These are phyloP conservation scores for Holacanthus passer DNA, from an alignment of 2,113 vertebrate genomes.

Conservation along the genomic window DNA sequence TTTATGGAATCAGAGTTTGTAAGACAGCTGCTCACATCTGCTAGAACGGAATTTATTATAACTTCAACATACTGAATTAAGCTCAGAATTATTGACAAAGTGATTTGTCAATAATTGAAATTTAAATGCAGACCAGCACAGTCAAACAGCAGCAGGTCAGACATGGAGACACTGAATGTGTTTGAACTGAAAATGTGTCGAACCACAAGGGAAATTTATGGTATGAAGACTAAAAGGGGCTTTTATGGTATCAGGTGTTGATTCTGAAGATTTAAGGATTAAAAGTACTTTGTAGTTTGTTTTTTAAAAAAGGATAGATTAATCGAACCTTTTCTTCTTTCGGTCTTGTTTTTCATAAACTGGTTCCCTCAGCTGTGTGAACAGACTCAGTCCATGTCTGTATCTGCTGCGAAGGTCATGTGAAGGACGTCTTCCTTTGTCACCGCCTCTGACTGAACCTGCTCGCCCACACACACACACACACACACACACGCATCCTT, in stretches of 20 bases:
- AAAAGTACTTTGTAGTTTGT: neutral
- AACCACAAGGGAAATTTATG: slow-evolving; percentile 11
- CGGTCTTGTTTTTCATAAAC: neutral
- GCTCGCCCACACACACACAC: slow-evolving; percentile 19
- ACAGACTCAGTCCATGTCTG: neutral
- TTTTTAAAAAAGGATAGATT: neutral
- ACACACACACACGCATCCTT: neutral
- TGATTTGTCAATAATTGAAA: too few relatives aligned
- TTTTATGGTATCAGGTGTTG: slow-evolving; percentile 34
- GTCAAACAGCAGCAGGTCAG: neutral
- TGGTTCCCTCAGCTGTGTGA: neutral
- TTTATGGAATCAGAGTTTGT: too few relatives aligned
- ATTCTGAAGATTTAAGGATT: slow-evolving; percentile 8
- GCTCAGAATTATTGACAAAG: neutral
- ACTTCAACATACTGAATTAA: neutral
- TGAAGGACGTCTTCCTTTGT: slow-evolving; percentile 59
- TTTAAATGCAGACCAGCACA: neutral
- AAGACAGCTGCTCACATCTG: too few relatives aligned
- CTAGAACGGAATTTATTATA: neutral
- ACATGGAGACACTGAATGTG: neutral
- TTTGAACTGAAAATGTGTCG: slow-evolving; percentile 10
- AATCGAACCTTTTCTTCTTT: neutral
- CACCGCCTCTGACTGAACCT: slow-evolving; percentile 26
- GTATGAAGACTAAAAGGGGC: too few relatives aligned
- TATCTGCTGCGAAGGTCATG: slow-evolving; percentile 64